Evolutionary conservation across 1,140 invertebrate species (phyloP).

Genomic region (Gryllus bimaculatus): DNA sequence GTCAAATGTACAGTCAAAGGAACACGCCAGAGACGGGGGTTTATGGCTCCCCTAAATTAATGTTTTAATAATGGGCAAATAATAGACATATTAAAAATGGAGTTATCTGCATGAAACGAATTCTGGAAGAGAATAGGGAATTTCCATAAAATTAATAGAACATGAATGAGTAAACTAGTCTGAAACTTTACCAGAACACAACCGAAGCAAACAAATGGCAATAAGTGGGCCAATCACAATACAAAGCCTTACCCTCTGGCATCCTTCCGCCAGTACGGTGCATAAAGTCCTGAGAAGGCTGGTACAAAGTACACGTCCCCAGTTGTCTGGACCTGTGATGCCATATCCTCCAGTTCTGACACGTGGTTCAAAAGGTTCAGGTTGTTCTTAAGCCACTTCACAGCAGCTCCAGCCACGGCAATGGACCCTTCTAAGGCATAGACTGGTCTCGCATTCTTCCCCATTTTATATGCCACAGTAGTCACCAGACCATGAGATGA

Average conservation of each 20-base stretch:
- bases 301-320: conserved; percentile 93
- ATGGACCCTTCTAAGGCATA: conserved; percentile 89
- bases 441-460: conserved; percentile 59
- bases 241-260: conserved; percentile 60
- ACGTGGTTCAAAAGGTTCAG: conserved; percentile 64
- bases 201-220: too few species aligned
- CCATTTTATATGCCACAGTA: conserved; percentile 87
- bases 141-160: background rate
- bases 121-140: too few species aligned
- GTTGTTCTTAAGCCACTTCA: conserved; percentile 86
- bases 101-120: too few species aligned
- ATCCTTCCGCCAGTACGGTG: conserved; percentile 88
- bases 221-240: background rate
- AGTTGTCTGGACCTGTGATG: conserved; percentile 60
- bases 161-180: background rate
- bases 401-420: conserved; percentile 81
- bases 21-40: too few species aligned
- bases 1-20: too few species aligned
- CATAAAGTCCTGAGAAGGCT: conserved; percentile 86
- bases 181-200: background rate
- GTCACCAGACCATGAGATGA: conserved; percentile 85
- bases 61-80: too few species aligned
- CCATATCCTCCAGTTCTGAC: conserved; percentile 70
- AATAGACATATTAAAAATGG: too few species aligned
- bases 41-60: too few species aligned